These are phyloP conservation scores for Sternarchorhynchus goeldii DNA, from an alignment of 2,797 vertebrate species.

Conservation along the genomic window DNA sequence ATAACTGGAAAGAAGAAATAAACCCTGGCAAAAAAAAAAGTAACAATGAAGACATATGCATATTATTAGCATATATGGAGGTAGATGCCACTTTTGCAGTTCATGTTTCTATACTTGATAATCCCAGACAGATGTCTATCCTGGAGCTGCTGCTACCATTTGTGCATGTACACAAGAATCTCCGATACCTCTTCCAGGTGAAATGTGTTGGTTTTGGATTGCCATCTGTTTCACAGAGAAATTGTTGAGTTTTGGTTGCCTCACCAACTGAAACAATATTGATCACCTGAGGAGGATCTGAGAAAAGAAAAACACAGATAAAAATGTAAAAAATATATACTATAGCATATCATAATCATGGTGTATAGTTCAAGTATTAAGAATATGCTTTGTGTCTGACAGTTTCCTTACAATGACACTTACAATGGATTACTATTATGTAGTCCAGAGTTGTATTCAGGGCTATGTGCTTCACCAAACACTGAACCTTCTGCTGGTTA, in stretches of 20 bases:
- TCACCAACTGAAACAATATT: background rate
- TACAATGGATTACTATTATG: constrained; percentile 64
- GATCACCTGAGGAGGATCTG: constrained; percentile 57
- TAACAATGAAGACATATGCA: background rate
- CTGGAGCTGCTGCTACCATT: background rate
- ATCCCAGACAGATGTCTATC: background rate
- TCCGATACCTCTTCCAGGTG: constrained; percentile 64
- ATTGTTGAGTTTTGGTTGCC: background rate
- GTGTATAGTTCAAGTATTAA: background rate
- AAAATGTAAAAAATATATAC: background rate
- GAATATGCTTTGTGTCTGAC: background rate
- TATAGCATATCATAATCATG: background rate
- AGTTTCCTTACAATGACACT: constrained; percentile 34
- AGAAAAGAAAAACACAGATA: constrained; percentile 23
- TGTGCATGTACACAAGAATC: background rate
- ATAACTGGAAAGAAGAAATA: too few relatives aligned
- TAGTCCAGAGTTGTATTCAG: background rate
- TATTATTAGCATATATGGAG: background rate
- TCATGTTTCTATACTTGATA: background rate
- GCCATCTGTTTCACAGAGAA: constrained; percentile 59
- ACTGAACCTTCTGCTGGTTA: constrained; percentile 47
- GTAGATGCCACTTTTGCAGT: too few relatives aligned
- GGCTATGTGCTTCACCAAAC: constrained; percentile 52
- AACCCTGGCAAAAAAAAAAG: too few relatives aligned
- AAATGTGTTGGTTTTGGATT: constrained; percentile 53